A percentile compares a stretch with the other conserved stretches of the same genome.
Evolutionary conservation across 2,888 invertebrate genomes (phyloP).

Genomic region (Microchrysa polita): DNA sequence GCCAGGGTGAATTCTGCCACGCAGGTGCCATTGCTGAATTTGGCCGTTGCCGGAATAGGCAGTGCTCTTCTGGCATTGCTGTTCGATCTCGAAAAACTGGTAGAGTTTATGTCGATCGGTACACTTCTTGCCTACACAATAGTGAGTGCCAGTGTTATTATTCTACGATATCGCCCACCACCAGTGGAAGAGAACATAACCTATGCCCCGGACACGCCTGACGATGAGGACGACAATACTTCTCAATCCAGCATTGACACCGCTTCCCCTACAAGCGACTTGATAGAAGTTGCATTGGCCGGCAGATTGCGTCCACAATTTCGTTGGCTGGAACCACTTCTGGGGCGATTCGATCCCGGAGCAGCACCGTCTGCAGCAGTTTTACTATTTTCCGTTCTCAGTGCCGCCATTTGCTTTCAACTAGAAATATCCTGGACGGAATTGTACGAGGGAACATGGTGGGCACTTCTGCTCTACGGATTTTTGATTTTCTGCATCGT

Average conservation of each 20-base stretch:
- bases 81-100: conserved; percentile 88
- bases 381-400: conserved; percentile 73
- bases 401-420: conserved; percentile 76
- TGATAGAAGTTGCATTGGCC: conserved; percentile 72
- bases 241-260: conserved; percentile 72
- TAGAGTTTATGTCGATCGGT: conserved; percentile 95
- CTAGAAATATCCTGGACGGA: conserved; percentile 72
- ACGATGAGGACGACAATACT: conserved; percentile 69
- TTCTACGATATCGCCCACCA: conserved; percentile 80
- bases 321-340: conserved; percentile 76
- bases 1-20: conserved; percentile 81
- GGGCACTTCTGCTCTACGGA: conserved; percentile 73
- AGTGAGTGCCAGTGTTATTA: conserved; percentile 89
- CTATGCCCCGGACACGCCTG: conserved; percentile 67
- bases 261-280: conserved; percentile 67
- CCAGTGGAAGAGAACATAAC: conserved; percentile 66
- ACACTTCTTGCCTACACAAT: conserved; percentile 90
- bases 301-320: conserved; percentile 79
- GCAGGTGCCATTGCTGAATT: conserved; percentile 80
- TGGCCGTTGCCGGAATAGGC: conserved; percentile 78
- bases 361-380: conserved; percentile 78
- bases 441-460: conserved; percentile 70
- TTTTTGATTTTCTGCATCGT: conserved; percentile 72
- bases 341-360: conserved; percentile 81
- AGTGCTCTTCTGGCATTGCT: conserved; percentile 83